Evolutionary conservation across 2,888 invertebrate species (phyloP).

Genomic region (Leucozona laternaria): DNA sequence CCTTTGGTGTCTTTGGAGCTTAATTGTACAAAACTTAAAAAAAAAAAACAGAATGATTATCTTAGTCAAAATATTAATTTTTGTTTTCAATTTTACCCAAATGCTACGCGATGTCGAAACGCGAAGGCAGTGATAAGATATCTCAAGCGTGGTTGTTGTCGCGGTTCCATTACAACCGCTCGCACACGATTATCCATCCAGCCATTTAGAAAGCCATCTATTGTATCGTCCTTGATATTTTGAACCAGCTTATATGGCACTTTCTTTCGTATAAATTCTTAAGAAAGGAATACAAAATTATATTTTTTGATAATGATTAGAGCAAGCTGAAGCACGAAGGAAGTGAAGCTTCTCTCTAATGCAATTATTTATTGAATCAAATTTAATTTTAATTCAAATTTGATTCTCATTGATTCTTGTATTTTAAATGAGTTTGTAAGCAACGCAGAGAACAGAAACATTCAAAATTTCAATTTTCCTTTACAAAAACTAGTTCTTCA

Average conservation of each 20-base stretch:
- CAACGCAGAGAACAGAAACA: no score
- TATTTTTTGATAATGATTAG: neutral
- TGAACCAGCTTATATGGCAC: conserved; percentile 93
- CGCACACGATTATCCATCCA: conserved; percentile 97
- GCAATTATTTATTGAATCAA: no score
- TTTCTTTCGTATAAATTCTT: conserved; percentile 93
- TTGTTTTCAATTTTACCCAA: conserved; percentile 87
- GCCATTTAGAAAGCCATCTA: conserved; percentile 91
- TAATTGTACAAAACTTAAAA: conserved; percentile 87
- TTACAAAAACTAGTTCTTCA: no score
- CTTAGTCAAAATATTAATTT: neutral
- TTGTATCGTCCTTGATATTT: conserved; percentile 88
- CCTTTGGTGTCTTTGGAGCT: conserved; percentile 86
- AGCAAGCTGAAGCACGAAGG: no score
- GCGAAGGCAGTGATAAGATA: conserved; percentile 95
- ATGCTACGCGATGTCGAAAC: conserved; percentile 93
- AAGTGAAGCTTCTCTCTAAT: no score
- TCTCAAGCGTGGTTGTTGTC: conserved; percentile 90
- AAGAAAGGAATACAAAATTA: neutral
- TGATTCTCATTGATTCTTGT: no score
- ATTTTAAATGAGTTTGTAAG: no score
- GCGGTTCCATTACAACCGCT: conserved; percentile 93
- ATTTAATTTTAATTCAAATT: no score
- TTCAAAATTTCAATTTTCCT: no score
- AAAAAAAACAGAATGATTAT: neutral